phyloP scores from a whole-genome alignment of 1,140 invertebrate genomes.

The Charaxes varanes region DNA sequence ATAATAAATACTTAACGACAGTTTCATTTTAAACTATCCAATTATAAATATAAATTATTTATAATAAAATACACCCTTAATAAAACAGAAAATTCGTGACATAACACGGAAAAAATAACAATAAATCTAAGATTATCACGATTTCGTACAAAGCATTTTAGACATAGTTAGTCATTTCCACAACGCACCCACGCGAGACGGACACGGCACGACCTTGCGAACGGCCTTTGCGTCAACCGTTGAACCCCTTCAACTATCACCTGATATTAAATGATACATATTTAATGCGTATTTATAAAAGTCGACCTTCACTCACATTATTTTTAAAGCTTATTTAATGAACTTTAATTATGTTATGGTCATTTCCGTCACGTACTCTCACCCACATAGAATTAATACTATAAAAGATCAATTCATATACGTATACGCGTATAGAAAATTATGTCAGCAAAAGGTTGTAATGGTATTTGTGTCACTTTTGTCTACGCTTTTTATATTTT shows the following conservation, averaged over 20 bases:
- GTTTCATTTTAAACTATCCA: too few species aligned
- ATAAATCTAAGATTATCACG: too few species aligned
- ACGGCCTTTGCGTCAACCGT: constrained; percentile 42
- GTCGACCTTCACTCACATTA: constrained; percentile 4
- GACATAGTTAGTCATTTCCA: neutral
- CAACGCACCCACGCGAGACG: constrained; percentile 11
- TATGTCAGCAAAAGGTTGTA: too few species aligned
- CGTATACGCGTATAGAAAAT: too few species aligned
- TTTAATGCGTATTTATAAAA: constrained; percentile 3
- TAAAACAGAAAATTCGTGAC: too few species aligned
- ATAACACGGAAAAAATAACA: too few species aligned
- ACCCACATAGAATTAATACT: constrained; percentile 9
- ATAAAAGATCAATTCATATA: too few species aligned
- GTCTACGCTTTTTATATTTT: too few species aligned
- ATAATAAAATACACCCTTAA: too few species aligned
- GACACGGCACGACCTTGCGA: constrained; percentile 37
- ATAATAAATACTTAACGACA: too few species aligned
- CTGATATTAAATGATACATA: constrained; percentile 20
- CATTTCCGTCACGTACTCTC: constrained; percentile 12
- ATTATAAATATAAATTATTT: too few species aligned
- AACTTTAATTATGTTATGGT: neutral
- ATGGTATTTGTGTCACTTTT: too few species aligned
- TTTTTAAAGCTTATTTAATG: constrained; percentile 1
- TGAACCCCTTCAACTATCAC: constrained; percentile 50
- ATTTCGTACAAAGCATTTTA: neutral